phyloP scores from a whole-genome alignment of 2,888 invertebrate species.

The Acronicta alni region DNA sequence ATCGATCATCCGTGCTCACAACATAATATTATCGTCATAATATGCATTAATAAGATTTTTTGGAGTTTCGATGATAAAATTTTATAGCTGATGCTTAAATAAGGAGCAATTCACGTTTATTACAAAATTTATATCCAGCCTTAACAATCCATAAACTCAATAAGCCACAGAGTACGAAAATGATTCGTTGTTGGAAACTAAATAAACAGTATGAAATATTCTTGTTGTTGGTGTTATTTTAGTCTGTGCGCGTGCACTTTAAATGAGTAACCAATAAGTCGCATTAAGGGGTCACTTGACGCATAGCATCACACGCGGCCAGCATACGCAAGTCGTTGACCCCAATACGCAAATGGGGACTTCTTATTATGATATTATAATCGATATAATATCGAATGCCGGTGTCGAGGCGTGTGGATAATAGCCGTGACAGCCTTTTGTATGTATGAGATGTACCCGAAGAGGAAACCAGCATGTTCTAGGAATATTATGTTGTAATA shows the following conservation, averaged over 20 bases:
- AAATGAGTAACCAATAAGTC: slow-evolving; percentile 87
- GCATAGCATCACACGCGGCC: slow-evolving; percentile 79
- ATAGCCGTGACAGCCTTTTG: slow-evolving; percentile 46
- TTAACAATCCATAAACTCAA: slow-evolving; percentile 34
- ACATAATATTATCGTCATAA: slow-evolving; percentile 55
- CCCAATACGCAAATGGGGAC: slow-evolving; percentile 79
- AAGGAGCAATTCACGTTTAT: slow-evolving; percentile 51
- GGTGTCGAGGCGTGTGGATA: slow-evolving; percentile 40
- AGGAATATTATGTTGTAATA: slow-evolving; percentile 29
- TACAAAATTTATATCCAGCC: slow-evolving; percentile 47
- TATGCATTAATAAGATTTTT: slow-evolving; percentile 25
- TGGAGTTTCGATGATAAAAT: slow-evolving; percentile 64
- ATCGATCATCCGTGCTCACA: slow-evolving; percentile 68
- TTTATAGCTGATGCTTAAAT: slow-evolving; percentile 45
- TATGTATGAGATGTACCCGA: slow-evolving; percentile 45
- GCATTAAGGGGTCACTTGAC: slow-evolving; percentile 86
- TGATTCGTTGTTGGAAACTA: slow-evolving; percentile 18
- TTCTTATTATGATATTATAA: slow-evolving; percentile 69
- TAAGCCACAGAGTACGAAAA: slow-evolving; percentile 33
- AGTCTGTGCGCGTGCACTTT: slow-evolving; percentile 76
- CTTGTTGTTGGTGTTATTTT: slow-evolving; percentile 50
- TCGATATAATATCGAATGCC: slow-evolving; percentile 60
- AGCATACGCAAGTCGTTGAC: slow-evolving; percentile 84
- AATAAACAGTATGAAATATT: slow-evolving; percentile 39
- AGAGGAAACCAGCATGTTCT: slow-evolving; percentile 40